Evolutionary conservation across 2,888 invertebrate species (phyloP), one percentile per base, ranked within the genome.

Genomic region (Cinara cedri): DNA sequence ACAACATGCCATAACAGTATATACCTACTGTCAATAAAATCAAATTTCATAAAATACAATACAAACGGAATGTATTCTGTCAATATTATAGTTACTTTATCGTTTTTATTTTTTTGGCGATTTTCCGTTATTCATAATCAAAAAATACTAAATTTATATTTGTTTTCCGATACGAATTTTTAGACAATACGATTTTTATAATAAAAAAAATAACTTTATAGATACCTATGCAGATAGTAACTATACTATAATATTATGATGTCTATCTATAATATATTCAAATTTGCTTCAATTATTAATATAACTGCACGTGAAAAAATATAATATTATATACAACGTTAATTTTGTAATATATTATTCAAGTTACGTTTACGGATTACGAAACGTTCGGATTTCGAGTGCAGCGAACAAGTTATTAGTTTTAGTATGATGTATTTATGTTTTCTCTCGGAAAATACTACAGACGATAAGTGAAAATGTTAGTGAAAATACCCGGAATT

Each of bases 61-160:
- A 60, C 26, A 49, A 60, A n/a, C 55, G 55, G 9, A 42, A 55
- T 44, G 3, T 9, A 21, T 6, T 4, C 2, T 21, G 44, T 55
- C 54, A 55, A 55, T 55, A 71, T 71, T 55, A 44, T n/a, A n/a
- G n/a, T n/a, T n/a, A 68, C 55, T 19, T 70, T 70, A 54, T 54
- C 21, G 21, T 55, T 21, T 71, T 21, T 21, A 21, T 51, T 13
- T 14, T 66, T 24, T n/a, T n/a, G 1, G 42, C 26, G 14, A 13
- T 54, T 55, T n/a, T 66, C 54, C 10, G 9, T 14, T 55, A 16
- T 54, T 42, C 21, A n/a, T n/a, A 63, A 11, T 21, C 16, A 21
- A 19, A 16, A 42, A 21, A 26, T 44, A 55, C 1, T 0, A 0
- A 19, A 16, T 6, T 4, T 55, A 21, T 44, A 44, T n/a, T 11